Evolutionary conservation across 2,888 invertebrate species (phyloP), one percentile per base, ranked within the genome.

Genomic region (Eupithecia insigniata): DNA sequence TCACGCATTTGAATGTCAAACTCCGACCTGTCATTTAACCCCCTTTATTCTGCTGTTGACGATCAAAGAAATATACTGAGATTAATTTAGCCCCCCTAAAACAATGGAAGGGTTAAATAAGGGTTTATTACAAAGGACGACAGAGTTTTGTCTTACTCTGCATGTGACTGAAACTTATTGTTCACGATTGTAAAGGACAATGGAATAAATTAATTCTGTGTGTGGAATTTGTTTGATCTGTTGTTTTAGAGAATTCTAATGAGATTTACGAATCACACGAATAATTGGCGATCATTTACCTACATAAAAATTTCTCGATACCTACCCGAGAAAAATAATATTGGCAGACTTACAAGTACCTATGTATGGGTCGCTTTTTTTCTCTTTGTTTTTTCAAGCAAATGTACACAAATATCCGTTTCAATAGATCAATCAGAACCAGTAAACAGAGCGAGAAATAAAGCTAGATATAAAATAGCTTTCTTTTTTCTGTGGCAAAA

Each of bases 1-100:
- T 78, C 79, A 82, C 83, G 86, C 81, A 88, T 89, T 89, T 89
- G 88, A 90, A 92, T 92, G 85, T 87, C 84, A 82, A 76, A 82
- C 75, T 74, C 80, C 79, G 81, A 82, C 84, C 89, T 92, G 93
- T 91, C 93, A 92, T 75, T 75, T 69, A 55, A 55, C 69, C 75
- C 81, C 87, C 87, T 89, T 93, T 92, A 90, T 91, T 81, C 84
- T 71, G 68, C 83, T 86, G 85, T 88, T 88, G 83, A 86, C 87
- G 89, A 92, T 92, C 92, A 92, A 93, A 93, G 92, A 91, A 91
- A 89, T 91, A 89, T 87, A 90, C 89, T 86, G 89, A 93, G 93
- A 93, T 93, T 93, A 94, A 93, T 94, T 92, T 76, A 89, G 88
- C 90, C 88, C 87, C 85, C 83, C 80, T 84, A 86, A 89, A 92